phyloP scores from a whole-genome alignment of 2,113 vertebrate species.

The Merops nubicus region DNA sequence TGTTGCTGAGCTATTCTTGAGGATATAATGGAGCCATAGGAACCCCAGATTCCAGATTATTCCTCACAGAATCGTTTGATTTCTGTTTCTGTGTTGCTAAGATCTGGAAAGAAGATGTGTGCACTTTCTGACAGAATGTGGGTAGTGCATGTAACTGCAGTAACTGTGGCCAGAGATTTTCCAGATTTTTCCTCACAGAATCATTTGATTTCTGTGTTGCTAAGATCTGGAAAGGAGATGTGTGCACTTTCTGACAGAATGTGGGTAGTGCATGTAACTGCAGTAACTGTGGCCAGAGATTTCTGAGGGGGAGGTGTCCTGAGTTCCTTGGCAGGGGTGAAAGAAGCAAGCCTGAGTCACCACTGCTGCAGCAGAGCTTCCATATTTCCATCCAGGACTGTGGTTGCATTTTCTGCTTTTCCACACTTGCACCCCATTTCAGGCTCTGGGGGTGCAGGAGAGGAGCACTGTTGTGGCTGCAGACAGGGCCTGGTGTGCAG shows the following conservation, averaged over 20 bases:
- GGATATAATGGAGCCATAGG: background rate
- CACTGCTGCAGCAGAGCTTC: background rate
- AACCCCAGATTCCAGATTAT: background rate
- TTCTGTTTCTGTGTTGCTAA: background rate
- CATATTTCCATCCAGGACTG: background rate
- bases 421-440: background rate
- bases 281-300: background rate
- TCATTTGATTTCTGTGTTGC: background rate
- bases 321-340: background rate
- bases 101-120: background rate
- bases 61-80: background rate
- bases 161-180: background rate
- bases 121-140: background rate
- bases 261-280: background rate
- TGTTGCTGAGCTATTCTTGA: background rate
- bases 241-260: background rate
- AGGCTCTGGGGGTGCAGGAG: background rate
- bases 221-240: background rate
- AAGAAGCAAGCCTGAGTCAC: background rate
- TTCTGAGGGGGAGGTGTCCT: background rate
- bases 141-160: background rate
- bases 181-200: too few species aligned
- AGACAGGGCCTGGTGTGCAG: background rate
- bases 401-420: background rate
- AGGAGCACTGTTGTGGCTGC: background rate